A percentile compares a stretch with the other conserved stretches of the same genome.
Conservation (phyloP, 1,140 invertebrate species). For the Homarus americanus region DNA sequence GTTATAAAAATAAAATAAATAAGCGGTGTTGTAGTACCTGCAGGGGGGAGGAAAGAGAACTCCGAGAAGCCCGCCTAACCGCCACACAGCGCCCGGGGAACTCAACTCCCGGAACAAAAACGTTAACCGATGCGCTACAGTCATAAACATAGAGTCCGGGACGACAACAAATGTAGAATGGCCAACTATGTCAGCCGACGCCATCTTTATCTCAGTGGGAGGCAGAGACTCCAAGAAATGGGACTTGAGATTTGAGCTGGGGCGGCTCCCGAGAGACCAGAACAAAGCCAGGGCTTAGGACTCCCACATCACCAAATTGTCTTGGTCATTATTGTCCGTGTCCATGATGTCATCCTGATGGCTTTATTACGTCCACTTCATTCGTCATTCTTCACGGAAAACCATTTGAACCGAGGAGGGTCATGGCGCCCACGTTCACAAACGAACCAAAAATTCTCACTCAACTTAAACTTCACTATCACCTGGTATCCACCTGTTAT, state of each 20-base stretch:
- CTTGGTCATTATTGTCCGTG: background rate
- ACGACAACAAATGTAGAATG: background rate
- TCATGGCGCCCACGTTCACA: too few relatives aligned
- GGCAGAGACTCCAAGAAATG: conserved; percentile 3
- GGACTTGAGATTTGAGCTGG: background rate
- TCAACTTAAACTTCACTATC: too few relatives aligned
- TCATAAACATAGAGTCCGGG: background rate
- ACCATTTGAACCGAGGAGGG: background rate
- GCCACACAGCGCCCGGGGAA: background rate
- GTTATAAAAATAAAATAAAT: too few relatives aligned
- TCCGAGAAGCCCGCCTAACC: too few relatives aligned
- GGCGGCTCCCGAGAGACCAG: background rate
- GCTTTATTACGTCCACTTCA: conserved; percentile 35
- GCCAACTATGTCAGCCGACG: background rate
- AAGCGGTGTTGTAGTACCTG: too few relatives aligned
- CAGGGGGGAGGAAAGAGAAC: too few relatives aligned
- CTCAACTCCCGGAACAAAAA: background rate
- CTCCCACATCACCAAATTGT: background rate
- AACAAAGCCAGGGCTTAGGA: background rate
- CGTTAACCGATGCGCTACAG: background rate
- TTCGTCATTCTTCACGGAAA: conserved; percentile 24
- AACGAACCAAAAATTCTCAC: background rate
- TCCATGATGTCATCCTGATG: conserved; percentile 46
- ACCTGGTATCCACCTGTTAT: too few relatives aligned
- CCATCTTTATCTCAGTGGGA: conserved; percentile 6